Conservation (phyloP, 2,113 vertebrate species). For the Heterotis niloticus region DNA sequence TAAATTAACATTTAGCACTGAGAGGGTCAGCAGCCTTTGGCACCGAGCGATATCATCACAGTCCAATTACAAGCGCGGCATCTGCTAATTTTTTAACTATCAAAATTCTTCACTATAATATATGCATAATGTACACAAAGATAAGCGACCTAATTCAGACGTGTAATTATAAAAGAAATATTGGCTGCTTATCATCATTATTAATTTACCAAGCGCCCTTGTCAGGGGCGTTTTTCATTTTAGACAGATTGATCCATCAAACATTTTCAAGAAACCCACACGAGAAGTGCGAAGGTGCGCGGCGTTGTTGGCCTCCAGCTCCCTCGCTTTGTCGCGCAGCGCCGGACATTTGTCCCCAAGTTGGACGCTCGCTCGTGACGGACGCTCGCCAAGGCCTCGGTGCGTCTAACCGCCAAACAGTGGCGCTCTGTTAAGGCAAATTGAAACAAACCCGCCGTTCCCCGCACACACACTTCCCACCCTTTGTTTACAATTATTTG, state of each 20-base stretch:
- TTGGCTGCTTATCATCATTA: slow-evolving; percentile 9
- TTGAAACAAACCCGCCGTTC: too few species aligned
- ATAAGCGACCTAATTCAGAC: slow-evolving; percentile 18
- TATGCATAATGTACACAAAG: slow-evolving; percentile 26
- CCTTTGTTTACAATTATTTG: too few species aligned
- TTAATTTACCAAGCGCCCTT: slow-evolving; percentile 3
- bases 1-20: slow-evolving; percentile 12
- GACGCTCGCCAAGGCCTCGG: too few species aligned
- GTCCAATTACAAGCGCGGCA: slow-evolving; percentile 16
- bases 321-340: too few species aligned
- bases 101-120: slow-evolving; percentile 22
- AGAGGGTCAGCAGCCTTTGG: background rate
- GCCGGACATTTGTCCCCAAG: too few species aligned
- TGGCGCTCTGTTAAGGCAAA: too few species aligned
- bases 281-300: too few species aligned
- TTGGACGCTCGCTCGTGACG: too few species aligned
- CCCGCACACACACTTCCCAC: too few species aligned
- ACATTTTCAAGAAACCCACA: slow-evolving; percentile 14
- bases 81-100: slow-evolving; percentile 21
- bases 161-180: slow-evolving; percentile 15
- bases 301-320: too few species aligned
- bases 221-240: slow-evolving; percentile 5
- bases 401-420: too few species aligned
- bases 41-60: slow-evolving; percentile 12
- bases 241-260: background rate